Evolutionary conservation across 2,113 vertebrate genomes (phyloP), one percentile per base, ranked within the genome.

Genomic region (Apodemus sylvaticus): DNA sequence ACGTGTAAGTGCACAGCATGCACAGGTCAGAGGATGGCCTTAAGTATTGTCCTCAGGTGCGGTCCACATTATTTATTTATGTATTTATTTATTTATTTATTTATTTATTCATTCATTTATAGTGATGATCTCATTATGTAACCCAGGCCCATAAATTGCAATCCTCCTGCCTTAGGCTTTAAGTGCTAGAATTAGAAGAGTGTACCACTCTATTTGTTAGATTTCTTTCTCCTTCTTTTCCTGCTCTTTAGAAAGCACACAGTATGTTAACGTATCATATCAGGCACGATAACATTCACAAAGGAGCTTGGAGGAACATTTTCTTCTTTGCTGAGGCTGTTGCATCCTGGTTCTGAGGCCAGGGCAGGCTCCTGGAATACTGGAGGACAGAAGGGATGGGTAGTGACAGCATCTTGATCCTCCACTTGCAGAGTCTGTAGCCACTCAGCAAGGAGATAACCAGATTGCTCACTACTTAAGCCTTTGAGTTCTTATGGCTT

Each of bases 401-500:
- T 7, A 58, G 68, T 70, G 24, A 79, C 10, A 39, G 34, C 20
- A 7, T 14, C 34, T n/a, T 62, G 36, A 83, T 62, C 36, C 22
- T 83, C 55, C 55, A 62, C 5, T 24, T 62, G 42, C 26, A 85
- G 62, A 29, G 68, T 26, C 45, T 58, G 39, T 76, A 53, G 51
- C 8, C 13, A 22, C 14, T 73, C 19, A 24, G 6, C 58, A n/a
- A 10, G 4, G 16, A 77, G n/a, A 79, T 83, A 73, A 71, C 70
- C 58, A 0, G 0, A 60, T 55, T 86, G 14, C 36, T 91, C 74
- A 48, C 20, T 76, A 53, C 66, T 74, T 73, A 73, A 53, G 5
- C 29, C 89, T 97, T 78, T 88, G 89, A 62, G 39, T 90, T 93
- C 81, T 78, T 77, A 29, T 85, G 92, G 58, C 45, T 62, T n/a